Base-by-base conservation (phyloP, 2,888 invertebrate species). In the Agrilus cyanescens region DNA sequence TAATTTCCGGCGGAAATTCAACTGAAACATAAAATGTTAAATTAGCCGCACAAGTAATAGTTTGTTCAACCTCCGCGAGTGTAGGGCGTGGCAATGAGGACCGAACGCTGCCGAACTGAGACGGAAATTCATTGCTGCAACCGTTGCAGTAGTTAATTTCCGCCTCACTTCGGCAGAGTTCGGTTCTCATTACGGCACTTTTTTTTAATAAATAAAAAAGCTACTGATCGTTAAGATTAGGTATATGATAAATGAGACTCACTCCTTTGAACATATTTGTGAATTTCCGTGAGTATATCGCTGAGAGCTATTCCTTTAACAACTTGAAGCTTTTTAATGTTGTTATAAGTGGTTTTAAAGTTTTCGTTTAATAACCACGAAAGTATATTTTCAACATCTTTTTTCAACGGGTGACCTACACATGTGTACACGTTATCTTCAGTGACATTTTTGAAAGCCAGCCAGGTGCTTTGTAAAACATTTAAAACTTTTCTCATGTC, bases 401-500 rank as follows among this genome's bases (percentile, higher is more conserved):
- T 72, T 41, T 86, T 83, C 14, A 90, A 70, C 2, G 98, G 98
- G 68, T 98, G 96, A 0, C 97, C 98, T 25, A 97, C 94, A 65
- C 97, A 98, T 2, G 83, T 82, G 66, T 98, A 98, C 3, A 88
- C 96, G 62, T 82, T 85, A 52, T 87, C 83, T 67, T 95, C 94
- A 18, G 81, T 86, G 29, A 98, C 89, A 50, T 75, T 71, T 52
- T 85, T 84, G 66, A 85, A 93, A 2, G 96, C 95, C 68, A 97
- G 80, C 68, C 89, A 86, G 10, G 95, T 90, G 69, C 95, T 93
- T 71, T 98, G 97, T 38, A 99, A 71, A 15, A 97, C 87, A 68
- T 98, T 98, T 15, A 99, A 68, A 1, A 96, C 93, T 65, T 88
- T 90, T 52, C 98, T 76, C 98, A 99, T 99, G 68, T 99, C 98